Evolutionary conservation across 2,888 invertebrate species (phyloP).

Genomic region (Drosophila suboccidentalis): DNA sequence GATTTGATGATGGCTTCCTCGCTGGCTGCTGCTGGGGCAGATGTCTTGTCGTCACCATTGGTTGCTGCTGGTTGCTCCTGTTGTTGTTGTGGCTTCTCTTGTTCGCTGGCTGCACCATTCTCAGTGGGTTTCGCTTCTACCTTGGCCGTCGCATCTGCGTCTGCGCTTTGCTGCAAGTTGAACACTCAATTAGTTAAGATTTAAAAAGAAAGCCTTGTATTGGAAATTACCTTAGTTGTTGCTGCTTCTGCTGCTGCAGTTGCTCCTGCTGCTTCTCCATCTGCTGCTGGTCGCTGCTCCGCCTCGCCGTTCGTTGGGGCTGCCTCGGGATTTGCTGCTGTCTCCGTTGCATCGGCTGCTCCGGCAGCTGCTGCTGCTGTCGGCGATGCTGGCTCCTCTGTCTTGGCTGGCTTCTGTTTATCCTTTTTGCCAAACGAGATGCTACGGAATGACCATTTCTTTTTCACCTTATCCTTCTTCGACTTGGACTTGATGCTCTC

Average conservation of each 20-base stretch:
- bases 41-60: constrained; percentile 70
- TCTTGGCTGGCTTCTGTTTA: constrained; percentile 93
- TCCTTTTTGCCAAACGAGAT: constrained; percentile 95
- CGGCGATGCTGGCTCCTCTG: constrained; percentile 86
- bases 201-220: neutral
- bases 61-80: constrained; percentile 44
- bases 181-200: neutral
- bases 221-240: constrained; percentile 29
- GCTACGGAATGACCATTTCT: constrained; percentile 95
- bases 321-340: constrained; percentile 55
- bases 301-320: constrained; percentile 86
- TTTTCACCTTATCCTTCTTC: constrained; percentile 91
- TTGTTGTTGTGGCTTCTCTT: constrained; percentile 49
- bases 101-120: constrained; percentile 74
- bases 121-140: constrained; percentile 66
- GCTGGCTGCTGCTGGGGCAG: constrained; percentile 50
- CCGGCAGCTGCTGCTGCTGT: constrained; percentile 52
- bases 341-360: constrained; percentile 67
- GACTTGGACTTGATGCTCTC: constrained; percentile 87
- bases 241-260: constrained; percentile 16
- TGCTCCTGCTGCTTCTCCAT: constrained; percentile 87
- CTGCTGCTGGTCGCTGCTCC: constrained; percentile 88
- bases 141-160: constrained; percentile 43
- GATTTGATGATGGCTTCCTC: constrained; percentile 62
- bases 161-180: constrained; percentile 40